phyloP scores from a whole-genome alignment of 2,113 vertebrate species.

The Hydrochoerus hydrochaeris region DNA sequence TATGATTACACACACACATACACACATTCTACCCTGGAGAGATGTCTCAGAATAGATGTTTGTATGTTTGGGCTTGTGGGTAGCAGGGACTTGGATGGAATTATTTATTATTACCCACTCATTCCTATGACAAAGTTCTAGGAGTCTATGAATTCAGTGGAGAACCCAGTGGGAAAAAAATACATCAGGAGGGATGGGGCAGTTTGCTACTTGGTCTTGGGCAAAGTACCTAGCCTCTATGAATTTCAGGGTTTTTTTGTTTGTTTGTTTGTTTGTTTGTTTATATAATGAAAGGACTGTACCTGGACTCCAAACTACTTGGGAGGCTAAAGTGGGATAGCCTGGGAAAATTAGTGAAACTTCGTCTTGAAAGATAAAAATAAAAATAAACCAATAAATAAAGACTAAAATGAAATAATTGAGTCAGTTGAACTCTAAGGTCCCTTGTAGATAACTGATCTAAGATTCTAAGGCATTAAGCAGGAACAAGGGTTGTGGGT shows the following conservation, averaged over 20 bases:
- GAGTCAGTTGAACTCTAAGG: neutral
- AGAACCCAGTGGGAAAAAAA: neutral
- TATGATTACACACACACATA: neutral
- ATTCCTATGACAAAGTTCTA: neutral
- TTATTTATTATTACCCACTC: neutral
- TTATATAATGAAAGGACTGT: neutral
- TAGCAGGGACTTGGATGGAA: neutral
- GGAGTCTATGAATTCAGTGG: neutral
- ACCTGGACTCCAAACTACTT: neutral
- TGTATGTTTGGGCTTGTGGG: neutral
- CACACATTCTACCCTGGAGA: neutral
- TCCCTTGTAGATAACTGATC: neutral
- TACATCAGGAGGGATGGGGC: neutral
- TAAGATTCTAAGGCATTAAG: conserved; percentile 46
- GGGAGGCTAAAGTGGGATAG: neutral
- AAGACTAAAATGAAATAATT: neutral
- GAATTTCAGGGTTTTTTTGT: too few species aligned
- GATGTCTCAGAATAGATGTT: neutral
- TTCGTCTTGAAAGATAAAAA: neutral
- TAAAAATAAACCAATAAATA: neutral
- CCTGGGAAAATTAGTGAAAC: neutral
- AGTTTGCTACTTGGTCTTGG: neutral
- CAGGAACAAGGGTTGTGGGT: neutral
- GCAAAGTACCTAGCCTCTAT: neutral
- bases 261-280: too few species aligned